A percentile compares a stretch with the other conserved stretches of the same genome.
These are phyloP conservation scores for Tetranychus piercei DNA, from an alignment of 2,888 invertebrate species.

Conservation along the genomic window DNA sequence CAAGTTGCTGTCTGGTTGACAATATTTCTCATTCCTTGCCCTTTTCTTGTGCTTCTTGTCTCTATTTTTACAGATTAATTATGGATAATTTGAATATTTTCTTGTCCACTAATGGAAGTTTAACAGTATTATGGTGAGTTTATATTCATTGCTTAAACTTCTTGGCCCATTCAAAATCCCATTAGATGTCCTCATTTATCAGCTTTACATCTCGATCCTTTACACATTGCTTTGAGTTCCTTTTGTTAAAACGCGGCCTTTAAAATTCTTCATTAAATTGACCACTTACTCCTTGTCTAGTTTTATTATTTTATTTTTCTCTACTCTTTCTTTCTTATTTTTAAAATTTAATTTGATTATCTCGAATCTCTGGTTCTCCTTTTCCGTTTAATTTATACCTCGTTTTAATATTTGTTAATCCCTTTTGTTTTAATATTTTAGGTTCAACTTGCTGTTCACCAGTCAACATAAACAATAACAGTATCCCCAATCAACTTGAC, in stretches of 20 bases:
- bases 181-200: no score
- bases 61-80: not conserved
- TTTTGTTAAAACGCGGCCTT: no score
- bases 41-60: not conserved
- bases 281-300: not conserved
- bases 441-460: not conserved
- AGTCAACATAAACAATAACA: not conserved
- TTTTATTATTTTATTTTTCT: not conserved
- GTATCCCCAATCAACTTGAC: not conserved
- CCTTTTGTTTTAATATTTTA: not conserved
- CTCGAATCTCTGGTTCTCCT: no score
- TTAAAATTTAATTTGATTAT: not conserved
- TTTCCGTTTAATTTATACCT: not conserved
- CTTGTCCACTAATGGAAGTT: not conserved
- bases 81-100: not conserved
- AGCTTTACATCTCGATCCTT: no score
- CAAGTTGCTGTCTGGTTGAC: no score
- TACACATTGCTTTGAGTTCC: no score
- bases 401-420: not conserved
- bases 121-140: not conserved
- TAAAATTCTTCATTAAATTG: no score
- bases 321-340: not conserved
- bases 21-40: no score
- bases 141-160: no score
- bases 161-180: no score